Percentiles rank a stretch among this genome's conserved stretches.
These are phyloP conservation scores for Crax fasciolata DNA, from an alignment of 2,797 vertebrate genomes.

Conservation along the genomic window DNA sequence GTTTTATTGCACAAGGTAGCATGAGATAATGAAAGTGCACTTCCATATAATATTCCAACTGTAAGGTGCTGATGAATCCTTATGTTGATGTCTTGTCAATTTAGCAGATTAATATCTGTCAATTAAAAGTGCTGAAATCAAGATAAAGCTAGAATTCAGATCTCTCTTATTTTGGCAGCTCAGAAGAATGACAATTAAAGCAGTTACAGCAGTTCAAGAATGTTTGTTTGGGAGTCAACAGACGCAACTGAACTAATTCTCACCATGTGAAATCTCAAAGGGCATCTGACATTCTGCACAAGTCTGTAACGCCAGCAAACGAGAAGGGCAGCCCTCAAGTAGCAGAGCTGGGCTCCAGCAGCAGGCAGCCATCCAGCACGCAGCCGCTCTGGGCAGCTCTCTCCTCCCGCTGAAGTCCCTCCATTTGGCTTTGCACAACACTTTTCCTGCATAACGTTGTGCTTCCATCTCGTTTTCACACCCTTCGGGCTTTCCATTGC, in stretches of 20 bases:
- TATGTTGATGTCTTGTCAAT: slow-evolving; percentile 30
- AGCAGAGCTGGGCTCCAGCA: background rate
- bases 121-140: slow-evolving; percentile 28
- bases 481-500: accelerated
- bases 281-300: background rate
- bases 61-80: slow-evolving; percentile 36
- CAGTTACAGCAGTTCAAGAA: background rate
- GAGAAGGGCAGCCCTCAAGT: background rate
- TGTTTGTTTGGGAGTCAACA: background rate
- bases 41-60: slow-evolving; percentile 57
- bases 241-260: background rate
- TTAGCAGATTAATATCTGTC: slow-evolving; percentile 35
- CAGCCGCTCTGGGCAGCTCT: background rate
- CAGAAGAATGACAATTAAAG: background rate
- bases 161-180: background rate
- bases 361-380: background rate
- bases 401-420: background rate
- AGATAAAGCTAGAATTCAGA: slow-evolving; percentile 20
- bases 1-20: slow-evolving; percentile 46
- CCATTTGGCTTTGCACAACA: background rate
- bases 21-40: slow-evolving; percentile 43
- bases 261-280: background rate
- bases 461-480: accelerated
- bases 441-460: background rate
- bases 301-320: accelerated